Evolutionary conservation across 2,113 vertebrate species (phyloP).

Genomic region (Sebastes schlegelii): DNA sequence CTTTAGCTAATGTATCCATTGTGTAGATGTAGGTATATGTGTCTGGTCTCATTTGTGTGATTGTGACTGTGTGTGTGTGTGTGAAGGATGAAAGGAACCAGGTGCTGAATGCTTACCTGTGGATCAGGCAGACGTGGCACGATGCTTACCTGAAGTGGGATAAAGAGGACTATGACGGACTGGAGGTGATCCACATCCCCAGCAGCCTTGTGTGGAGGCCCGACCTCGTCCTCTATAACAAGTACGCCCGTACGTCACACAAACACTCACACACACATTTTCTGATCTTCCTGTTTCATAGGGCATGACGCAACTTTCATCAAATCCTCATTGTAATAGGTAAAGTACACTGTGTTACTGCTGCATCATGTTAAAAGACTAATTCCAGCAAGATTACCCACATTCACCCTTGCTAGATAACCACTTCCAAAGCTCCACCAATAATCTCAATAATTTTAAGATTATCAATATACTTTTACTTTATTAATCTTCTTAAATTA

Average conservation of each 20-base stretch:
- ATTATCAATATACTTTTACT: not conserved
- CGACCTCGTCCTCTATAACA: slow-evolving; percentile 97
- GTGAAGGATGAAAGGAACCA: slow-evolving; percentile 97
- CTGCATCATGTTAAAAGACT: not conserved
- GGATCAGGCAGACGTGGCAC: slow-evolving; percentile 97
- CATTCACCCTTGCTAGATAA: not conserved
- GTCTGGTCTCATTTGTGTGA: slow-evolving; percentile 1
- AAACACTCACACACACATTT: not conserved
- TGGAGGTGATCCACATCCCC: slow-evolving; percentile 97
- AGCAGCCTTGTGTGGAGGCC: slow-evolving; percentile 97
- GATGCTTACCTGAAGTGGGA: slow-evolving; percentile 95
- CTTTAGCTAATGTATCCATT: slow-evolving; percentile 9
- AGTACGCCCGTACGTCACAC: slow-evolving; percentile 84
- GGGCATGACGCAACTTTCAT: not conserved
- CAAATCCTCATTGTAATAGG: not conserved
- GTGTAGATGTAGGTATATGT: not conserved
- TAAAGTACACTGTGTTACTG: not conserved
- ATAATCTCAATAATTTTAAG: not conserved
- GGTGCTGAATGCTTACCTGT: slow-evolving; percentile 94
- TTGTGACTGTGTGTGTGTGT: not conserved
- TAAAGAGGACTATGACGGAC: slow-evolving; percentile 93
- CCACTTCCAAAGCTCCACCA: not conserved
- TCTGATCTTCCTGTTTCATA: not conserved
- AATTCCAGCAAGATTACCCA: slow-evolving; percentile 8
- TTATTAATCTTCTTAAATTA: not conserved